Base-by-base conservation (phyloP, 2,797 vertebrate genomes). In the Glossophaga mutica region DNA sequence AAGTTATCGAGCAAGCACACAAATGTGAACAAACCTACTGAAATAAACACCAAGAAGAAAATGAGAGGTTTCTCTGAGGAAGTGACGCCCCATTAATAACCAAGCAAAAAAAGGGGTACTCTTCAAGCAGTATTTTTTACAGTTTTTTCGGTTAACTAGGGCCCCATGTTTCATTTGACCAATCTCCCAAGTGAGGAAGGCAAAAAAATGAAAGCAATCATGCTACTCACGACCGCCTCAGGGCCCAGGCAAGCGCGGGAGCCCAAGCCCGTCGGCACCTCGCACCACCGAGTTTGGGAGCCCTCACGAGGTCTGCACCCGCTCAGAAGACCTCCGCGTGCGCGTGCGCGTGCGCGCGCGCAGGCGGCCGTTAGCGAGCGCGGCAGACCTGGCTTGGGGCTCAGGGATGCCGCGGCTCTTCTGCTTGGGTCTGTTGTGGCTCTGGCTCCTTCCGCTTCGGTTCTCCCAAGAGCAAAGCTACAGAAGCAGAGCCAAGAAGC, bases 321-420 rank as follows among this genome's bases (percentile, higher is more conserved):
- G 39, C 62, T 19, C 8, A 0, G 8, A 32, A 3, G 37, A 10
- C 29, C 59, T n/a, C n/a, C n/a, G 19, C 73, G 16, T 3, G 50
- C 19, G 55, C 24, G 0, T 0, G 62, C n/a, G 39, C 24, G 0
- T 1, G 59, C n/a, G 26, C 42, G 37, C 14, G 15, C 24, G 5
- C 42, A 2, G 32, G 19, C 21, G 29, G 67, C 93, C 2, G 91
- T 95, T 95, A 68, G 29, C 14, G 29, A 1, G 10, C 15, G 0
- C 0, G 3, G 22, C 0, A 0, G 8, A 2, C 34, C 1, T 0
- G 3, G 0, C 14, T 4, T 34, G 11, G 34, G 39, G 15, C 4
- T 3, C 10, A 7, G 94, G 70, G 37, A 96, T 97, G 96, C 46
- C 1, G n/a, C 68, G 39, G 21, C n/a, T 57, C 2, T 1, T 62